These are phyloP conservation scores for Cremastinae sp. DNA, from an alignment of 2,888 invertebrate species.

Conservation along the genomic window DNA sequence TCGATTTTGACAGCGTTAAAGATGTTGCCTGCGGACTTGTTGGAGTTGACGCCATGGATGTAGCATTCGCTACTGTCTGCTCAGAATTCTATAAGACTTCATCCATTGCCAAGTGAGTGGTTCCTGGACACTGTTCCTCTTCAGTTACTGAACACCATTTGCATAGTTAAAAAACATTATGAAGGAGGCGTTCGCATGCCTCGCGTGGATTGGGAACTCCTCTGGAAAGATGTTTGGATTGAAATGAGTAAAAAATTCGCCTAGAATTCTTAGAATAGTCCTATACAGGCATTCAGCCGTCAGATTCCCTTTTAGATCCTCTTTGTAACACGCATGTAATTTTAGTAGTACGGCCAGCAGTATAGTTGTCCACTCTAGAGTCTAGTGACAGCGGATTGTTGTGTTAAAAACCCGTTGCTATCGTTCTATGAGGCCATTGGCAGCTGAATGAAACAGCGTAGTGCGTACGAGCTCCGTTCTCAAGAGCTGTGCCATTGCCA, in stretches of 20 bases:
- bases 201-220: slow-evolving; percentile 34
- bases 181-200: too few relatives aligned
- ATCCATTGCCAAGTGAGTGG: too few relatives aligned
- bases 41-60: too few relatives aligned
- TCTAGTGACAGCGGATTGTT: slow-evolving; percentile 69
- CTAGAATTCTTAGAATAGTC: slow-evolving; percentile 14
- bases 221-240: slow-evolving; percentile 40
- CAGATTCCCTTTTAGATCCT: slow-evolving; percentile 2
- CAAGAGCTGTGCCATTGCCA: slow-evolving; percentile 44
- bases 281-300: slow-evolving; percentile 32
- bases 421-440: slow-evolving; percentile 78
- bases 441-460: slow-evolving; percentile 73
- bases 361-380: slow-evolving; percentile 30
- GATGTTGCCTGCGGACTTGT: too few relatives aligned
- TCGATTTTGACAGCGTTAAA: too few relatives aligned
- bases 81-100: too few relatives aligned
- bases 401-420: slow-evolving; percentile 77
- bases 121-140: too few relatives aligned
- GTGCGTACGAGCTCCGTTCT: slow-evolving; percentile 56
- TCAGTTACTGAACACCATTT: too few relatives aligned
- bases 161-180: too few relatives aligned
- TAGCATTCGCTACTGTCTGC: too few relatives aligned
- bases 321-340: slow-evolving; percentile 62
- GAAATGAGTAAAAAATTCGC: slow-evolving; percentile 45
- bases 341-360: slow-evolving; percentile 69